Base-by-base conservation (phyloP, 2,797 vertebrate species). In the Falco columbarius region DNA sequence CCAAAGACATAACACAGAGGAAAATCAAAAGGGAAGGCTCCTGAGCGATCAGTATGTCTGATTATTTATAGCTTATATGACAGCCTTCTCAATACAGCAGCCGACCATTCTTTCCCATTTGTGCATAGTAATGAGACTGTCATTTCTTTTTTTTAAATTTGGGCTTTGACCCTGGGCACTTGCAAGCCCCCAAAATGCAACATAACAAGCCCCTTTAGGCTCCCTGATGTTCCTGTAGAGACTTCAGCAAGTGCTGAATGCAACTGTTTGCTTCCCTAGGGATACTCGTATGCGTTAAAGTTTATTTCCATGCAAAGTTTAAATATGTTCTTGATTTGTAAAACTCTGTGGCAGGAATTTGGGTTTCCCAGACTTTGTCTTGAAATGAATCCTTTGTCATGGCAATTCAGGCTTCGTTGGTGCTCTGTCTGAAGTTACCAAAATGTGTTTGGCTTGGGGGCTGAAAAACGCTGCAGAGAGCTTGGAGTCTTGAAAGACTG, bases 11-110 rank as follows among this genome's bases (percentile, higher is more conserved):
- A 93, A 47, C 40, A 32, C 44, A 59, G n/a, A 83, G 51, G 66
- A 90, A 87, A 93, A 90, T 73, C 62, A 76, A 36, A 91, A 91
- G 55, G 30, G 75, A 92, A 90, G 44, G 40, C n/a, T 94, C 75
- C 29, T 30, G 46, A 62, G 66, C 86, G 72, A 79, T 63, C 12
- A 40, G 34, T 68, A 18, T 55, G 30, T 72, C 62, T 73, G 67
- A 21, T 80, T 80, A 75, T 68, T 92, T 94, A 49, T 34, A 55
- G 42, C 32, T 85, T 85, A 14, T 59, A 44, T 79, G 79, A 46
- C 75, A 95, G 52, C 72, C 61, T 91, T 88, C 68, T 86, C 26
- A 65, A 26, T 54, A 59, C 26, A 86, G 65, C 38, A 91, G 61
- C 47, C 61, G 81, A 42, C n/a, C 17, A 23, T 79, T 77, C 77